Conservation (phyloP, 2,797 vertebrate species). For the Sebastes oblongus region DNA sequence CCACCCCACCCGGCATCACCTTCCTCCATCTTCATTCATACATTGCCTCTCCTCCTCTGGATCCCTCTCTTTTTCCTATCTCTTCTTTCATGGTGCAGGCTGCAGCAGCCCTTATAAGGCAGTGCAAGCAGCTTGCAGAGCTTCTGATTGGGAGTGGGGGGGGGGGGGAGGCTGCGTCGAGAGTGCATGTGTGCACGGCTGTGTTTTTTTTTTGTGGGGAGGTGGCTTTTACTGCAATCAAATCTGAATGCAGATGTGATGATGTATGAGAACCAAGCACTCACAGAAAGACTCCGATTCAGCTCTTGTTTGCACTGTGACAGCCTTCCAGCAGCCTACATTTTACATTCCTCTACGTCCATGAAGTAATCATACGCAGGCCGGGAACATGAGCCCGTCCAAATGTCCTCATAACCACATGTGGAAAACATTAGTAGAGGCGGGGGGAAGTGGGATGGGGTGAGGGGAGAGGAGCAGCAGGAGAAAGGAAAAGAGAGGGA, state of each 20-base stretch:
- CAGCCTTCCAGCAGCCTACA: constrained; percentile 30
- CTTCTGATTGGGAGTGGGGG: constrained; percentile 48
- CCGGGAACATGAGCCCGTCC: constrained; percentile 19
- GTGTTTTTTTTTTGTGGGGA: constrained; percentile 6
- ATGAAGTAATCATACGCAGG: constrained; percentile 40
- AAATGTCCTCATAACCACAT: constrained; percentile 58
- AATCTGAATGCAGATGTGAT: constrained; percentile 9
- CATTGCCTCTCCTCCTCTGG: constrained; percentile 31
- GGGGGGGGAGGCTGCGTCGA: no score
- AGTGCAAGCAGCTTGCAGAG: constrained; percentile 67
- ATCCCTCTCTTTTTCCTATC: constrained; percentile 48
- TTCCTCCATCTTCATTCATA: constrained; percentile 45
- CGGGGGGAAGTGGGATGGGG: constrained; percentile 51
- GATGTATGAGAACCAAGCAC: background rate
- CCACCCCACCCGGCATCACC: background rate
- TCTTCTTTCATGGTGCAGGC: constrained; percentile 56
- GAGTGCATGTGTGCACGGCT: background rate
- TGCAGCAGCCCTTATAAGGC: constrained; percentile 81
- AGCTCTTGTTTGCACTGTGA: constrained; percentile 1
- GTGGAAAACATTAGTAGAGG: constrained; percentile 65
- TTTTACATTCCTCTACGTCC: constrained; percentile 33
- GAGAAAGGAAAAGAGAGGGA: constrained; percentile 7
- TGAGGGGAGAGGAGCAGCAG: constrained; percentile 13
- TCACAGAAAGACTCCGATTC: background rate
- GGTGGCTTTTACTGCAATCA: constrained; percentile 41